Evolutionary conservation across 2,113 vertebrate genomes (phyloP).

Genomic region (Xenotilapia leptura): DNA sequence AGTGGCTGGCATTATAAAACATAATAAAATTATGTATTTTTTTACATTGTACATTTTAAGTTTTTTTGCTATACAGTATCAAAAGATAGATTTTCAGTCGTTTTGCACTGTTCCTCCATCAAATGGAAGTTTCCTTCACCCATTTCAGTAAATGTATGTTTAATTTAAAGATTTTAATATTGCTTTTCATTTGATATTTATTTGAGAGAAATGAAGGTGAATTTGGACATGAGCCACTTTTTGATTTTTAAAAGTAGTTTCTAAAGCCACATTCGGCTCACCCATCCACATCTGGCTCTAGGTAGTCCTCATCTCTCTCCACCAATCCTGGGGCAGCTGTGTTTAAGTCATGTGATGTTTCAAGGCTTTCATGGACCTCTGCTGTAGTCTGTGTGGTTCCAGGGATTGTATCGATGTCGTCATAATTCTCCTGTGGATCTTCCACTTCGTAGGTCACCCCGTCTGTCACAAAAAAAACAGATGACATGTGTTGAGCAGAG

Average conservation of each 20-base stretch:
- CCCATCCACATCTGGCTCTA: constrained; percentile 11
- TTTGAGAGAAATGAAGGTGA: neutral
- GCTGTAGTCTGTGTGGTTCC: neutral
- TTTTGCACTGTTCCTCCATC: neutral
- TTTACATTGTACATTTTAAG: neutral
- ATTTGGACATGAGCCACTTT: neutral
- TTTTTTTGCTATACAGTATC: neutral
- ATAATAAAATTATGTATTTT: neutral
- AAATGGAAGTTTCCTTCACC: neutral
- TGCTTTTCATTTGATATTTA: neutral
- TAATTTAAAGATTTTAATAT: neutral
- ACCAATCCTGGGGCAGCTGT: neutral
- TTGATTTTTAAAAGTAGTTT: neutral
- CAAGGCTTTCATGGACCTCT: neutral
- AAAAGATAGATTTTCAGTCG: rapidly evolving
- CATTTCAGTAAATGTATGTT: neutral
- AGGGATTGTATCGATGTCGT: constrained; percentile 26
- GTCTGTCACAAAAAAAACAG: neutral
- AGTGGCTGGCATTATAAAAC: neutral
- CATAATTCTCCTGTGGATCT: constrained; percentile 36
- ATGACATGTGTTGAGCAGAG: neutral
- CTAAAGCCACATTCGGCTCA: constrained; percentile 11
- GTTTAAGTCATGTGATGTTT: neutral
- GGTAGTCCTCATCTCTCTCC: neutral
- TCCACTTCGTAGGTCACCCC: constrained; percentile 31